Evolutionary conservation across 1,140 invertebrate genomes (phyloP).

Genomic region (Rhizoglyphus robini): DNA sequence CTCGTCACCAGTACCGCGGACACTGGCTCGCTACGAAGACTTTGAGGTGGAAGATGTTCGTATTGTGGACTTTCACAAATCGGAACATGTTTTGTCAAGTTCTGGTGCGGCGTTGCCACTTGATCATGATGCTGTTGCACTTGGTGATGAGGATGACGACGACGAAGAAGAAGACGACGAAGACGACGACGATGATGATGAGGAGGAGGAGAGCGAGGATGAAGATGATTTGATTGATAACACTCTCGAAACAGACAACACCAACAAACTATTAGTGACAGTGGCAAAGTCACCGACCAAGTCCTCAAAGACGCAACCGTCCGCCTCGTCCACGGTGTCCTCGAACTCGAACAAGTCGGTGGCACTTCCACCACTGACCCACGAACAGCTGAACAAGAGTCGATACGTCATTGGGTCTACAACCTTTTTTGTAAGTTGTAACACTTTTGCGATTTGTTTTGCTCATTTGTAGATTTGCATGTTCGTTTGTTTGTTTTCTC

Average conservation of each 20-base stretch:
- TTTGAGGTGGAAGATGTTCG: no score
- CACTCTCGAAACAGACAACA: background rate
- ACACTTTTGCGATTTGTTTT: background rate
- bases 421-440: conserved; percentile 4
- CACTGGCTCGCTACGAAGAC: no score
- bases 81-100: no score
- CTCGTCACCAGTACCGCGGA: no score
- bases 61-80: no score
- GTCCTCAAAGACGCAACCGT: no score
- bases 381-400: background rate
- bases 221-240: background rate
- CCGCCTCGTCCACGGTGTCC: background rate
- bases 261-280: no score
- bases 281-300: no score
- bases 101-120: no score
- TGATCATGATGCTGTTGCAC: background rate
- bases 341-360: background rate
- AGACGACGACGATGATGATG: background rate
- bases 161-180: background rate
- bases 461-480: background rate
- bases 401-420: background rate
- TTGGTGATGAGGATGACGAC: background rate
- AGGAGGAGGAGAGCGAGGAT: background rate
- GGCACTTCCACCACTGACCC: background rate
- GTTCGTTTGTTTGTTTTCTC: no score